These are phyloP conservation scores for Dolichopus griseipennis DNA, from an alignment of 2,888 invertebrate genomes.

Conservation along the genomic window DNA sequence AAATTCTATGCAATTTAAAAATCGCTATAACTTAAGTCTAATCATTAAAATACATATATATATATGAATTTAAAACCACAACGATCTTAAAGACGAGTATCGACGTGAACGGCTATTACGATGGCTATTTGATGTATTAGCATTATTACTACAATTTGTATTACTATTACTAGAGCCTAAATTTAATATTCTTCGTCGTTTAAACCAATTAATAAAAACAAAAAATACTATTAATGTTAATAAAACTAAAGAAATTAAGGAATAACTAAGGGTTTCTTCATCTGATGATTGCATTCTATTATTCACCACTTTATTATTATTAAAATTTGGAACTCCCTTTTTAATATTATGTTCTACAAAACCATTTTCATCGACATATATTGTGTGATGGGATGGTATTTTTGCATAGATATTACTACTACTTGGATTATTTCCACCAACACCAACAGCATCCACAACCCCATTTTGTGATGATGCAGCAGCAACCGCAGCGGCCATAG, in stretches of 20 bases:
- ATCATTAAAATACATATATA: neutral
- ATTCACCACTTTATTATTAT: conserved; percentile 17
- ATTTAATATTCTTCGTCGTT: conserved; percentile 24
- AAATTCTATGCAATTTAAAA: too few relatives aligned
- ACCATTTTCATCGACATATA: conserved; percentile 24
- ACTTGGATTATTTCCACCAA: too few relatives aligned
- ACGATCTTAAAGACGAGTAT: conserved; percentile 21
- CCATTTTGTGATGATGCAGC: conserved; percentile 9
- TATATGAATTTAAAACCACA: conserved; percentile 18
- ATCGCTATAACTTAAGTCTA: too few relatives aligned
- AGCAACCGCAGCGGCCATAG: conserved; percentile 22
- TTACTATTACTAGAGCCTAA: conserved; percentile 20
- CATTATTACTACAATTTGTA: conserved; percentile 16
- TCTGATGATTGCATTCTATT: conserved; percentile 21
- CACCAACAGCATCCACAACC: conserved; percentile 13
- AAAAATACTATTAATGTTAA: conserved; percentile 29
- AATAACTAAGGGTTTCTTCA: conserved; percentile 27
- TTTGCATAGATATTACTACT: conserved; percentile 25
- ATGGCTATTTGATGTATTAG: neutral
- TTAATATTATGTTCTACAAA: conserved; percentile 21
- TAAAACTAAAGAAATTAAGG: conserved; percentile 27
- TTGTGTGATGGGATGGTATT: conserved; percentile 23
- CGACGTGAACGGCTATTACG: conserved; percentile 14
- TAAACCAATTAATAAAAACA: conserved; percentile 29
- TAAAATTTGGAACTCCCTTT: conserved; percentile 15